Evolutionary conservation across 1,140 invertebrate species (phyloP), one percentile per base, ranked within the genome.

Genomic region (Saccostrea glomerata): DNA sequence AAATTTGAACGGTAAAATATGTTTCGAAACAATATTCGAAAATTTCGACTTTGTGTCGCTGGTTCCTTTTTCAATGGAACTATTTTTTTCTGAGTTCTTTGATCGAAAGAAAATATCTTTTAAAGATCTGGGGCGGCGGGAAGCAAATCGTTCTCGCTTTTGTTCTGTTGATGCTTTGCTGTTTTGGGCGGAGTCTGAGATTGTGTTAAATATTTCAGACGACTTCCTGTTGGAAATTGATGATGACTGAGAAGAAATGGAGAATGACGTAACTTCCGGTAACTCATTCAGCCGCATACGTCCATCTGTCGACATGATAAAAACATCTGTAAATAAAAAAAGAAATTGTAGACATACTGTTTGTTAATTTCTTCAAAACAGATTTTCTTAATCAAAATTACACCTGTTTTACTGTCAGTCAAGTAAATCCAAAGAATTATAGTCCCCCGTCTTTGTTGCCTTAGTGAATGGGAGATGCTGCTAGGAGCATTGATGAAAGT

Each of bases 221-320:
- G 82, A 56, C 20, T 55, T 84, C 13, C 20, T 47, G n/a, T 23
- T 20, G 9, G 82, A 84, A n/a, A 56, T 30, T 4, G 54, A 84
- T 54, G 82, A 84, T 54, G 54, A 55, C n/a, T 56, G 82, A 20
- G 40, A 2, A 55, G 40, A 55, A 25, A 55, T 7, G 40, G 47
- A 54, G 23, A 84, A 84, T 56, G 40, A 12, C 20, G 82, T n/a
- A n/a, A 55, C 82, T 54, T 84, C 82, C 7, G 40, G 20, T 55
- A 84, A 54, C 40, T 84, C 54, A 84, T 84, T 54, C 54, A 55
- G 40, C 54, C 54, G 82, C 82, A n/a, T 56, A 56, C 54, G 82
- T n/a, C 82, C 82, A 54, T 84, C 82, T 84, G 82, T 84, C 82
- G 82, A 84, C 82, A 84, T 84, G 40, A 84, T 84, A 77, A 84